Evolutionary conservation across 2,113 vertebrate genomes (phyloP).

Genomic region (Cyprinodon tularosa): DNA sequence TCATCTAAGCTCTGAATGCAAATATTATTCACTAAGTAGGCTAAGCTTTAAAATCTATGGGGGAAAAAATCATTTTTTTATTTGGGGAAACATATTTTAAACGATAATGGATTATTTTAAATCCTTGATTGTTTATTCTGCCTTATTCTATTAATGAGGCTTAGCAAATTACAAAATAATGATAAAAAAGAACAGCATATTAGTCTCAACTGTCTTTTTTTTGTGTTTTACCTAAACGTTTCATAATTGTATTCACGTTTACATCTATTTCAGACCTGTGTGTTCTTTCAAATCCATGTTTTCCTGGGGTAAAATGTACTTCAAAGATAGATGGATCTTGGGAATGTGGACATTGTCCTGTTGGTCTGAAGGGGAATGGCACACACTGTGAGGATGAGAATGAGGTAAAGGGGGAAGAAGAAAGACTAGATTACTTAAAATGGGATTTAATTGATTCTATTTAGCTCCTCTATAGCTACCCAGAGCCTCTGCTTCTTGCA

Average conservation of each 20-base stretch:
- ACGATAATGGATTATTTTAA: slow-evolving; percentile 25
- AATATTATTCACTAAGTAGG: slow-evolving; percentile 18
- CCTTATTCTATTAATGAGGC: slow-evolving; percentile 7
- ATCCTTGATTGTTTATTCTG: slow-evolving; percentile 17
- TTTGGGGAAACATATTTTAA: slow-evolving; percentile 21
- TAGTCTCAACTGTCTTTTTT: neutral
- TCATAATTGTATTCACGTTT: slow-evolving; percentile 10
- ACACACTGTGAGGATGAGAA: slow-evolving; percentile 92
- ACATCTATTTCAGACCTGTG: slow-evolving; percentile 85
- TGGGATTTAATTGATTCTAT: neutral
- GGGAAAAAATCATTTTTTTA: slow-evolving; percentile 13
- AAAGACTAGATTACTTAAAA: neutral
- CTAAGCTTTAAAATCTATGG: slow-evolving; percentile 3
- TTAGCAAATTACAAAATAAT: slow-evolving; percentile 5
- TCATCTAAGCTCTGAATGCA: slow-evolving; percentile 9
- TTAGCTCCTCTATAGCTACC: neutral
- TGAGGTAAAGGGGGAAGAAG: slow-evolving; percentile 80
- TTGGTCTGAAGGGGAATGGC: slow-evolving; percentile 91
- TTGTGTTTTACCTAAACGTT: neutral
- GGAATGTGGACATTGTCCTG: slow-evolving; percentile 90
- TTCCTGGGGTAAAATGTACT: slow-evolving; percentile 88
- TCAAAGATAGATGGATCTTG: slow-evolving; percentile 88
- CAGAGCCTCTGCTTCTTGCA: no score
- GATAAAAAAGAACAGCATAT: slow-evolving; percentile 4
- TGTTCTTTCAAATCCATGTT: slow-evolving; percentile 91